Conservation (phyloP, 2,888 invertebrate species). For the Cistogaster globosa region DNA sequence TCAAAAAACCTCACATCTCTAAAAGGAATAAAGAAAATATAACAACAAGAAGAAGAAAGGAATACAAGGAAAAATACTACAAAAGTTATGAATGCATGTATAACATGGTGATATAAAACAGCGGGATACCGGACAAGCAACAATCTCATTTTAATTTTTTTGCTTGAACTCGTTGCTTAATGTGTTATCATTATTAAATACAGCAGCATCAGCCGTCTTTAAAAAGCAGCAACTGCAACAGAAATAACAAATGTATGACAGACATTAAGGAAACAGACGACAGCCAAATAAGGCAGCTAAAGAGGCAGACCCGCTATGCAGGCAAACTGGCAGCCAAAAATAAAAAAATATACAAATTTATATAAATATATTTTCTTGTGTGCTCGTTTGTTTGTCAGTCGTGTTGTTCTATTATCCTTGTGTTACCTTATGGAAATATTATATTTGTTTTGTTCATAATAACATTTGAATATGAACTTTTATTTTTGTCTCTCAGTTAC, state of each 20-base stretch:
- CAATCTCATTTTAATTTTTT: slow-evolving; percentile 65
- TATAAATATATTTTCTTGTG: neutral
- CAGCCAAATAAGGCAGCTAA: slow-evolving; percentile 42
- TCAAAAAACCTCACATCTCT: slow-evolving; percentile 14
- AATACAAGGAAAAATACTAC: neutral
- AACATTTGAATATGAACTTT: slow-evolving; percentile 27
- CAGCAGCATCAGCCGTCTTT: slow-evolving; percentile 41
- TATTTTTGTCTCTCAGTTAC: neutral
- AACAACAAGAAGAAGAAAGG: neutral
- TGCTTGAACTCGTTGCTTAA: slow-evolving; percentile 57
- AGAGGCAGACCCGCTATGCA: slow-evolving; percentile 45
- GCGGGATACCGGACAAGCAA: slow-evolving; percentile 70
- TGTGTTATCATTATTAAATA: slow-evolving; percentile 69
- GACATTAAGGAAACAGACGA: slow-evolving; percentile 56
- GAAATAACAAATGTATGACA: slow-evolving; percentile 42
- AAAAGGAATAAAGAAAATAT: slow-evolving; percentile 38
- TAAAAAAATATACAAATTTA: slow-evolving; percentile 23
- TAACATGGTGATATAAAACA: slow-evolving; percentile 67
- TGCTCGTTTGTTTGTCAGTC: slow-evolving; percentile 1
- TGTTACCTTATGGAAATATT: slow-evolving; percentile 45
- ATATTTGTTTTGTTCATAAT: slow-evolving; percentile 44
- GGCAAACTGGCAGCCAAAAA: slow-evolving; percentile 63
- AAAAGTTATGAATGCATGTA: slow-evolving; percentile 65
- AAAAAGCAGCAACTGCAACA: slow-evolving; percentile 13
- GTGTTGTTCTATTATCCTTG: slow-evolving; percentile 44